Evolutionary conservation across 2,113 vertebrate species (phyloP), one percentile per base, ranked within the genome.

Genomic region (Tretioscincus oriximinensis): DNA sequence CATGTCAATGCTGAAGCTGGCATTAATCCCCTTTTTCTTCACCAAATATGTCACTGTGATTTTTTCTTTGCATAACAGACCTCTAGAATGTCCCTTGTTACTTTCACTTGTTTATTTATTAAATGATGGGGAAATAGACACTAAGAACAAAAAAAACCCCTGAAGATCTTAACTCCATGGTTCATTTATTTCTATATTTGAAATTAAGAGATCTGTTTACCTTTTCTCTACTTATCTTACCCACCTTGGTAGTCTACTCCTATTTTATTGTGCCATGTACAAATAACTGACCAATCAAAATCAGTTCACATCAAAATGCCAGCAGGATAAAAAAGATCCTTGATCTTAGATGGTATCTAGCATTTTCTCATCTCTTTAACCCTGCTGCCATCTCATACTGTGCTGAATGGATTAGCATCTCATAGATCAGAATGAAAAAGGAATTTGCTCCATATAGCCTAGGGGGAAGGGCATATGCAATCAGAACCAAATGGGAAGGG

Each of bases 361-460:
- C 35, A 41, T 41, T 41, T 41, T 41, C 35, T 41, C 35, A 41
- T 45, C 60, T 71, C n/a, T 77, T 72, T 28, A 68, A 51, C 73
- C 7, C 0, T 0, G 0, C 29, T 69, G 22, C 31, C 2, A 35
- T 65, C 61, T 45, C 76, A 47, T 5, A 0, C 22, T 20, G 41
- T 21, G 72, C 29, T 2, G 0, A 1, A 47, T 60, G 7, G 63
- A 76, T 81, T 1, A 26, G 82, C 0, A 22, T 11, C 75, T 64
- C 26, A 28, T 10, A 29, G 20, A 16, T 22, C 9, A 21, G 16
- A 22, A 60, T 45, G 47, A 26, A 26, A 66, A 45, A 9, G 8
- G 7, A 1, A 18, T 58, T 60, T 76, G 49, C 7, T 61, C 20
- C 49, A 69, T 31, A 24, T 60, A 12, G 26, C 22, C 31, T 45